Conservation (phyloP, 2,113 vertebrate genomes). For the Phasianus colchicus region DNA sequence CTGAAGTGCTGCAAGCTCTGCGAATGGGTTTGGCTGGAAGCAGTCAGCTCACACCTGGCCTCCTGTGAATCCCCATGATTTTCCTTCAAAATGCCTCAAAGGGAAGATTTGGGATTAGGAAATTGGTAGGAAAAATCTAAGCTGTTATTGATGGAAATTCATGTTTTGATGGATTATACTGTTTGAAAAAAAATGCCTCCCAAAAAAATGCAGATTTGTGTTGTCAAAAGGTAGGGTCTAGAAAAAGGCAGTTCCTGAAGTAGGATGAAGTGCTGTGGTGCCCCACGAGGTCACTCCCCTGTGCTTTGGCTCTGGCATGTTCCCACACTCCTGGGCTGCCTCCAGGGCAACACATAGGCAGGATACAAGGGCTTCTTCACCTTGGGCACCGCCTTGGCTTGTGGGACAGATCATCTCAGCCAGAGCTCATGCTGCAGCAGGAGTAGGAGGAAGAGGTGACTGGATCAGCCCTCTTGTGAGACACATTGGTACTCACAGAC, state of each 20-base stretch:
- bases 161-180: background rate
- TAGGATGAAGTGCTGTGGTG: background rate
- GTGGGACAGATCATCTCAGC: background rate
- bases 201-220: background rate
- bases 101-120: background rate
- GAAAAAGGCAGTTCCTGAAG: background rate
- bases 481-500: background rate
- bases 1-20: background rate
- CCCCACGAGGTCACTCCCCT: too few species aligned
- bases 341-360: background rate
- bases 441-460: background rate
- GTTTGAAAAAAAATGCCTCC: background rate
- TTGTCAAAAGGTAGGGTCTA: background rate
- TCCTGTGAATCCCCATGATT: background rate
- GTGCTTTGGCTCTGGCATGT: too few species aligned
- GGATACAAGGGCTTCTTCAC: background rate
- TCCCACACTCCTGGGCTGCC: background rate
- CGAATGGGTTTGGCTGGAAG: background rate
- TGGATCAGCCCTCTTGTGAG: background rate
- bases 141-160: background rate
- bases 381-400: background rate
- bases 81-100: background rate
- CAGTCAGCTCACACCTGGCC: background rate
- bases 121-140: background rate
- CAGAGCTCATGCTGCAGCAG: background rate